Base-by-base conservation (phyloP, 2,113 vertebrate species). In the Arothron firmamentum region DNA sequence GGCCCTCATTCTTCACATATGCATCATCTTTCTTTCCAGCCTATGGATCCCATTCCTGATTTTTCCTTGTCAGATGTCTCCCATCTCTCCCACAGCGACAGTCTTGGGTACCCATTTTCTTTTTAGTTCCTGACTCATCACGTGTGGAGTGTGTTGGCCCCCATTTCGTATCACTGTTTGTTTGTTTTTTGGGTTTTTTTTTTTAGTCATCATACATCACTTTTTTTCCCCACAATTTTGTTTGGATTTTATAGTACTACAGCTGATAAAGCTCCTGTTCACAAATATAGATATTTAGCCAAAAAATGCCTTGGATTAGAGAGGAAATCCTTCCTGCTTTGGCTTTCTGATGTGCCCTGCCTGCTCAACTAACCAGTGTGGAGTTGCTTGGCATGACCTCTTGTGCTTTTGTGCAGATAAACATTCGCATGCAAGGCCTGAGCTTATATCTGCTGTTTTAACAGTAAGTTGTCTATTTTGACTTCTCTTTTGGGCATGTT, bases 11-110 rank as follows among this genome's bases (percentile, higher is more conserved):
- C 88, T 85, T 92, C 89, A 86, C 91, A 92, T 86, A 85, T 90
- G 82, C 89, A 92, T 89, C 92, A 94, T 79, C 87, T 91, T 79
- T 92, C 93, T 87, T 92, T 95, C 89, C 94, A 96, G 85, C 95
- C 95, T 90, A 92, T 92, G 96, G 95, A 96, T 67, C 88, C 95
- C 84, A 90, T 92, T 87, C 91, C 94, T 16, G 95, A 96, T 78
- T 89, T 93, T 12, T 83, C 92, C 87, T 90, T 88, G 87, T 91
- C 93, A 73, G 94, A 96, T 61, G 90, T 87, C 92, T 92, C 88
- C 77, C 80, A 91, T 68, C 79, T 86, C 70, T 86, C 81, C 59
- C 86, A 78, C 75, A 75, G 90, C 84, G 89, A 90, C 87, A 92
- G 92, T 89, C 89, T 91, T 70, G 95, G 95, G 96, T 99, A 98